These are phyloP conservation scores for Condylura cristata DNA, from an alignment of 2,113 vertebrate genomes.

Conservation along the genomic window DNA sequence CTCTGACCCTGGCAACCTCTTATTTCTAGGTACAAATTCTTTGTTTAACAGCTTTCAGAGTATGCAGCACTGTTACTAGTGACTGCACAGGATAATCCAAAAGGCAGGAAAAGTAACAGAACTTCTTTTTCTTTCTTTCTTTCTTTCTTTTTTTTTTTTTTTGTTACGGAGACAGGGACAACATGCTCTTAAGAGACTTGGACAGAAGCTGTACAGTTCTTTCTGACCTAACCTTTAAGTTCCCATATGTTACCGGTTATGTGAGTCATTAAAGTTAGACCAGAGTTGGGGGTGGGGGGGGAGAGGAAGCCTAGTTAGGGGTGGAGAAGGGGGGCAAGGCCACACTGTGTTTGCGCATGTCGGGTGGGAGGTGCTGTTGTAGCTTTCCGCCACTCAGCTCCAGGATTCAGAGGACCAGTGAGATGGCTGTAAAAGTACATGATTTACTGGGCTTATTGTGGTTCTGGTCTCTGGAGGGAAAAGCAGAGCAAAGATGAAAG, in stretches of 20 bases:
- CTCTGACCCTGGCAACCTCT: not conserved
- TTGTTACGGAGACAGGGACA: not conserved
- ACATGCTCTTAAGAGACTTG: not conserved
- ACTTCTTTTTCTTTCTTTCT: too few relatives aligned
- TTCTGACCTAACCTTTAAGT: not conserved
- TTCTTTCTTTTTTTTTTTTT: not conserved
- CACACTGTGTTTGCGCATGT: not conserved
- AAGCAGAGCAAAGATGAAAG: not conserved
- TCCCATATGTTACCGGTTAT: not conserved
- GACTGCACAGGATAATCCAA: not conserved
- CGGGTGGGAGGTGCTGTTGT: not conserved
- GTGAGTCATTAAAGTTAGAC: not conserved
- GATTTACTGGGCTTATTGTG: not conserved
- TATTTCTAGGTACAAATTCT: slow-evolving; percentile 18
- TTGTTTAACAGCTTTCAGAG: not conserved
- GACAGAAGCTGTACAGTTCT: not conserved
- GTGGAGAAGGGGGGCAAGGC: not conserved
- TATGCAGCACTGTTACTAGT: not conserved
- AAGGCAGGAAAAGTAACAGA: not conserved
- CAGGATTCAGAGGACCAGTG: not conserved
- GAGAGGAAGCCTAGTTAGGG: too few relatives aligned
- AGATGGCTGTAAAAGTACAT: not conserved
- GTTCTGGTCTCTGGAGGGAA: slow-evolving; percentile 4
- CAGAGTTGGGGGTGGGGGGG: not conserved
- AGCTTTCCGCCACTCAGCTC: not conserved